phyloP scores from a whole-genome alignment of 1,140 invertebrate genomes.

The Thalassaphorura encarpata region DNA sequence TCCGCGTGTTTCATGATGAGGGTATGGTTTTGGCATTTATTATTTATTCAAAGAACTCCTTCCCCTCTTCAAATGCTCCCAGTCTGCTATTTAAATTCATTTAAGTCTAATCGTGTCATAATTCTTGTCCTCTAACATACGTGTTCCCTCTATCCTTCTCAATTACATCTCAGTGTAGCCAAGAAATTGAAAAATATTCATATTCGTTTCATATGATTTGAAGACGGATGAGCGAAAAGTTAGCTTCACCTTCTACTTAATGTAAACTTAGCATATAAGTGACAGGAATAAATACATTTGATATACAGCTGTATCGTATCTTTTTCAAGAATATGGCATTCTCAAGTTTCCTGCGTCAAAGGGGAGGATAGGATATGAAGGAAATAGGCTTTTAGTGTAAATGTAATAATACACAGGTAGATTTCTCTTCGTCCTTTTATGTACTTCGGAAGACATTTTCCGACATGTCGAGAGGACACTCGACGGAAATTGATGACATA shows the following conservation, averaged over 20 bases:
- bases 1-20: conserved; percentile 59
- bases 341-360: background rate
- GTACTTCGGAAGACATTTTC: background rate
- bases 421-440: background rate
- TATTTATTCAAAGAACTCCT: background rate
- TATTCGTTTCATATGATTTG: no score
- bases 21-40: conserved; percentile 38
- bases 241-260: no score
- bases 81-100: background rate
- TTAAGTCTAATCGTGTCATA: background rate
- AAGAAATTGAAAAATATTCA: background rate
- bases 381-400: background rate
- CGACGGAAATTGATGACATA: conserved; percentile 13
- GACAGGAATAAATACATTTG: no score
- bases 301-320: background rate
- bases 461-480: background rate
- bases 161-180: background rate
- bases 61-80: background rate
- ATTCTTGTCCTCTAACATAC: background rate
- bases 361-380: background rate
- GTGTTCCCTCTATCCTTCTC: background rate
- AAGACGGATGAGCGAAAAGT: no score
- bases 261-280: no score
- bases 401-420: background rate
- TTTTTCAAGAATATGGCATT: background rate